Conservation (phyloP, 2,888 invertebrate genomes). For the Eupithecia vulgata region DNA sequence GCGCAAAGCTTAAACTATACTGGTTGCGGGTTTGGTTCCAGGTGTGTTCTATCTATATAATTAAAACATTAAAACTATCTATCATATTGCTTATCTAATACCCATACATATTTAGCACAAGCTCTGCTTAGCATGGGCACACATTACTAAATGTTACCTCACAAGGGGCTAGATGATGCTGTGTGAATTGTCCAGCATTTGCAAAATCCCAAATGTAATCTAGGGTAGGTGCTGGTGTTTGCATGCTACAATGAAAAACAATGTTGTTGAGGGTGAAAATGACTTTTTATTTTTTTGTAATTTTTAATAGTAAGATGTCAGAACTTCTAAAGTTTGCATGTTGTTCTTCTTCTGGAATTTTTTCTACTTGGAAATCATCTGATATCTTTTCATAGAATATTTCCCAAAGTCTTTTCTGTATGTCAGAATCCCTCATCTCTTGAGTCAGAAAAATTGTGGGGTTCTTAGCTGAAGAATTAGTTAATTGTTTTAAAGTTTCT, state of each 20-base stretch:
- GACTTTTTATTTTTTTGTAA: constrained; percentile 63
- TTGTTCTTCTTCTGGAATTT: constrained; percentile 84
- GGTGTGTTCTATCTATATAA: no score
- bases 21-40: no score
- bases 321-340: constrained; percentile 85
- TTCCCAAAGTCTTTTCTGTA: constrained; percentile 71
- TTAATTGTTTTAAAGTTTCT: constrained; percentile 80
- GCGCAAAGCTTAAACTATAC: no score
- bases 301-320: constrained; percentile 85
- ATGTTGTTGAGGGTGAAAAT: neutral
- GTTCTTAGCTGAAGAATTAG: constrained; percentile 69
- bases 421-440: constrained; percentile 87
- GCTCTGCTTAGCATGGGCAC: no score
- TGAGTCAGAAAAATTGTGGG: constrained; percentile 86
- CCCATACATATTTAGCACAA: no score
- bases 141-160: no score
- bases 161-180: no score
- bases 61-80: no score
- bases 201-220: no score
- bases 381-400: constrained; percentile 68
- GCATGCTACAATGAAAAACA: neutral
- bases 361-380: constrained; percentile 65
- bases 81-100: no score
- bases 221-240: neutral
- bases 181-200: no score